Percentiles rank a stretch among this genome's conserved stretches.
Evolutionary conservation across 2,797 vertebrate genomes (phyloP).

Genomic region (Brachyalestes nurse): DNA sequence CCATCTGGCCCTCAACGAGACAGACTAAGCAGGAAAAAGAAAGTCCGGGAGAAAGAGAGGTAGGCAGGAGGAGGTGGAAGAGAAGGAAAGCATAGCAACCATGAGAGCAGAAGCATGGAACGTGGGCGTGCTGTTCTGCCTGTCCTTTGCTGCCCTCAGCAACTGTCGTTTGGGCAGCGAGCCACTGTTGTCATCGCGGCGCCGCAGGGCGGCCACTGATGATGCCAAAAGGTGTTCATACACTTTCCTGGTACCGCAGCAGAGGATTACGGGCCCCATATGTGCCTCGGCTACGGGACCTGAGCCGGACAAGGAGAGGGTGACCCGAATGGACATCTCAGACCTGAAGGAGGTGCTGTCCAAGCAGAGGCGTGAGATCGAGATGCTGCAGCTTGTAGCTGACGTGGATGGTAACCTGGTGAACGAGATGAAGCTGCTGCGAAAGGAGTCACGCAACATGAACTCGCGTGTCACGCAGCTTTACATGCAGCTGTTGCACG

Average conservation of each 20-base stretch:
- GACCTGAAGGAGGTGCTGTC: slow-evolving; percentile 91
- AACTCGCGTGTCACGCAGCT: slow-evolving; percentile 98
- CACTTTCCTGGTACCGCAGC: slow-evolving; percentile 94
- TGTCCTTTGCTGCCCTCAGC: slow-evolving; percentile 75
- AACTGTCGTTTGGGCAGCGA: slow-evolving; percentile 71
- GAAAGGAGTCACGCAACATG: slow-evolving; percentile 99
- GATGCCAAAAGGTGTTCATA: slow-evolving; percentile 91
- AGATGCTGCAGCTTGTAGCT: slow-evolving; percentile 92
- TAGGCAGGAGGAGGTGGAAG: background rate
- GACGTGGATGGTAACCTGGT: slow-evolving; percentile 97
- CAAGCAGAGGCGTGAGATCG: slow-evolving; percentile 94
- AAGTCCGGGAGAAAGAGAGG: background rate
- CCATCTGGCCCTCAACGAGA: background rate
- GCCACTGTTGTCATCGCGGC: slow-evolving; percentile 72
- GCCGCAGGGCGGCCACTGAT: slow-evolving; percentile 64
- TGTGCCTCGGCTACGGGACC: slow-evolving; percentile 90
- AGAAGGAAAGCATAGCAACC: slow-evolving; percentile 57
- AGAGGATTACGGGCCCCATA: slow-evolving; percentile 96
- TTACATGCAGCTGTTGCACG: slow-evolving; percentile 98
- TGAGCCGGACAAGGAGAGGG: slow-evolving; percentile 85
- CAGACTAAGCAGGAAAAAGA: background rate
- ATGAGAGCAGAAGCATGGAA: slow-evolving; percentile 87
- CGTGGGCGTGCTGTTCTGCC: slow-evolving; percentile 80
- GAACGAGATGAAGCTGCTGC: slow-evolving; percentile 95
- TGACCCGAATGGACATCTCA: slow-evolving; percentile 95